These are phyloP conservation scores for Psilopogon haemacephalus DNA, from an alignment of 2,113 vertebrate genomes.

Conservation along the genomic window DNA sequence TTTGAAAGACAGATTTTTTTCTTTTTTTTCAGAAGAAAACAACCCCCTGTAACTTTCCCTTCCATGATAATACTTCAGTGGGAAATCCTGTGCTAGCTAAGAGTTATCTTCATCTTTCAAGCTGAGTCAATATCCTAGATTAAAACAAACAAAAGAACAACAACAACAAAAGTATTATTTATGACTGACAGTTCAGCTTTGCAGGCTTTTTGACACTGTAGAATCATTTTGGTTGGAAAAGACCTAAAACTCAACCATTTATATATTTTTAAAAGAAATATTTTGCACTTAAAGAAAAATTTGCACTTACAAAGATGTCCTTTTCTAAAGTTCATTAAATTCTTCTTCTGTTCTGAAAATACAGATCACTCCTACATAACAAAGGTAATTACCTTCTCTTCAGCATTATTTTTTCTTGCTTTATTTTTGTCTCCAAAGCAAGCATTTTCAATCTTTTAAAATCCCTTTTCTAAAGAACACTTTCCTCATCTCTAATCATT, in stretches of 20 bases:
- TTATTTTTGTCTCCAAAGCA: background rate
- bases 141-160: background rate
- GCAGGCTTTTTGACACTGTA: background rate
- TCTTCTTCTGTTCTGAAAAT: background rate
- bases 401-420: background rate
- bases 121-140: background rate
- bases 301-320: background rate
- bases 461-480: background rate
- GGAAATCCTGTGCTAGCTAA: background rate
- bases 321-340: background rate
- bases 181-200: background rate
- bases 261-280: background rate
- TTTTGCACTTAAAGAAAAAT: background rate
- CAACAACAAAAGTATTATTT: background rate
- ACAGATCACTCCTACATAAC: background rate
- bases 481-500: background rate
- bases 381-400: background rate
- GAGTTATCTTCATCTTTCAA: background rate
- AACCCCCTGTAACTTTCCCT: background rate
- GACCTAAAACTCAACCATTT: background rate
- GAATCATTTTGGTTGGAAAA: no score
- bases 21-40: background rate
- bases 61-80: background rate
- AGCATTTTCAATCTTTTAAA: slow-evolving; percentile 5
- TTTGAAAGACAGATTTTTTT: background rate